These are phyloP conservation scores for Orius laevigatus DNA, from an alignment of 1,140 invertebrate genomes.

Conservation along the genomic window DNA sequence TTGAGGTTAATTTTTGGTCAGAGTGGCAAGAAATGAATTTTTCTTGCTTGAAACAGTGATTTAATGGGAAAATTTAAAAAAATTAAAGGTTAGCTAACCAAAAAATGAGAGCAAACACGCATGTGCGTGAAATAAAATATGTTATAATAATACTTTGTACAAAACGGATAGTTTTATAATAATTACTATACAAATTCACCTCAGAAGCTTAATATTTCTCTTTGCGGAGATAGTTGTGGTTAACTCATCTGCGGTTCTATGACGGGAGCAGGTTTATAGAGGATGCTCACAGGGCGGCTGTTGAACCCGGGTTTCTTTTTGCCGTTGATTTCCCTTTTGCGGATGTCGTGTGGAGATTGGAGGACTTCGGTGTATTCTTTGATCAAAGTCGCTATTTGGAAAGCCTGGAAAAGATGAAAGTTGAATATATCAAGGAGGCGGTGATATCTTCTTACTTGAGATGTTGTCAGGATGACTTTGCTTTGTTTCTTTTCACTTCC, in stretches of 20 bases:
- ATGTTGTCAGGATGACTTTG: slow-evolving; percentile 75
- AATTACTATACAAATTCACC: not conserved
- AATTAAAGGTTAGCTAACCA: too few species aligned
- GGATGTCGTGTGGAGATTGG: slow-evolving; percentile 26
- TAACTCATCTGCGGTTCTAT: slow-evolving; percentile 36
- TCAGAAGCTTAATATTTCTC: too few species aligned
- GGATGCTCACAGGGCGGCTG: slow-evolving; percentile 31
- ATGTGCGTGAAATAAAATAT: too few species aligned
- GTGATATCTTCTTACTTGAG: slow-evolving; percentile 44
- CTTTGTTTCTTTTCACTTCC: slow-evolving; percentile 73
- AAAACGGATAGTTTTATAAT: not conserved
- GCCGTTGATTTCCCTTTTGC: slow-evolving; percentile 18
- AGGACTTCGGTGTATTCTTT: slow-evolving; percentile 78
- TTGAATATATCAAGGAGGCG: slow-evolving; percentile 11
- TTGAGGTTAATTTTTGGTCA: too few species aligned
- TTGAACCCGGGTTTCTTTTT: slow-evolving; percentile 22
- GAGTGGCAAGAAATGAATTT: too few species aligned
- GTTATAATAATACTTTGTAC: not conserved
- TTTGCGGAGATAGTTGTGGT: not conserved
- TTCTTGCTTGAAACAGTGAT: too few species aligned
- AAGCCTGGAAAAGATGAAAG: slow-evolving; percentile 44
- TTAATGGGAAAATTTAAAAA: too few species aligned
- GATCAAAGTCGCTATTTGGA: slow-evolving; percentile 84
- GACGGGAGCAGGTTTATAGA: slow-evolving; percentile 35
- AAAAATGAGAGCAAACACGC: too few species aligned